These are phyloP conservation scores for Drosophila oshimai DNA, from an alignment of 1,140 invertebrate genomes.

Conservation along the genomic window DNA sequence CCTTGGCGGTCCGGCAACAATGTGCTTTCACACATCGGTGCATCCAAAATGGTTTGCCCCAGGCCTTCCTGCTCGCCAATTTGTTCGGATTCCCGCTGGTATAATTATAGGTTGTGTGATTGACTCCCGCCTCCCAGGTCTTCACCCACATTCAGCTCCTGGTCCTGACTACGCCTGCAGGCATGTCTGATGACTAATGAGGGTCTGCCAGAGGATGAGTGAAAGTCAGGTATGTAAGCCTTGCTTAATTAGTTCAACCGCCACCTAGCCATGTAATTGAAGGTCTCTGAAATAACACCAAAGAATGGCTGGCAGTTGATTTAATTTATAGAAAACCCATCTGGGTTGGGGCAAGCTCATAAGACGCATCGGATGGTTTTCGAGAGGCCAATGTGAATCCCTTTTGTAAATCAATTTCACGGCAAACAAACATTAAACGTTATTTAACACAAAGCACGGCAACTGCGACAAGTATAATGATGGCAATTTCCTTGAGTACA, in stretches of 20 bases:
- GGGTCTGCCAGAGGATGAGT: slow-evolving; percentile 15
- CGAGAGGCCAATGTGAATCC: background rate
- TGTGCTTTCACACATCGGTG: slow-evolving; percentile 36
- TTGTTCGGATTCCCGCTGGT: slow-evolving; percentile 69
- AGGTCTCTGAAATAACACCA: slow-evolving; percentile 1
- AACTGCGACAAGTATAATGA: slow-evolving; percentile 69
- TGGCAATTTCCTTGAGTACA: slow-evolving; percentile 81
- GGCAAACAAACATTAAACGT: slow-evolving; percentile 76
- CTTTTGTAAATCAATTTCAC: slow-evolving; percentile 72
- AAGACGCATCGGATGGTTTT: background rate
- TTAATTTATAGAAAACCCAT: slow-evolving; percentile 11
- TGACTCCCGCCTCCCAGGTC: background rate
- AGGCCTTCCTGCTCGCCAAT: slow-evolving; percentile 37
- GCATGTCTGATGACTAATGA: slow-evolving; percentile 46
- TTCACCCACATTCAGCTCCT: background rate
- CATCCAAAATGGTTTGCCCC: slow-evolving; percentile 23
- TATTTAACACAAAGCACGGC: slow-evolving; percentile 72
- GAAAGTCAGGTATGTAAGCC: slow-evolving; percentile 54
- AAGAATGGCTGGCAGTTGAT: slow-evolving; percentile 10
- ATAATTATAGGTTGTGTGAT: slow-evolving; percentile 61
- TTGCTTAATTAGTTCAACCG: slow-evolving; percentile 64
- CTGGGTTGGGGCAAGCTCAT: background rate
- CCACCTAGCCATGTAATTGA: slow-evolving; percentile 52
- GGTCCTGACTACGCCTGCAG: slow-evolving; percentile 47
- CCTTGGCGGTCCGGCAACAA: slow-evolving; percentile 24